Evolutionary conservation across 2,888 invertebrate species (phyloP), one percentile per base, ranked within the genome.

Genomic region (Perizoma flavofasciatum): DNA sequence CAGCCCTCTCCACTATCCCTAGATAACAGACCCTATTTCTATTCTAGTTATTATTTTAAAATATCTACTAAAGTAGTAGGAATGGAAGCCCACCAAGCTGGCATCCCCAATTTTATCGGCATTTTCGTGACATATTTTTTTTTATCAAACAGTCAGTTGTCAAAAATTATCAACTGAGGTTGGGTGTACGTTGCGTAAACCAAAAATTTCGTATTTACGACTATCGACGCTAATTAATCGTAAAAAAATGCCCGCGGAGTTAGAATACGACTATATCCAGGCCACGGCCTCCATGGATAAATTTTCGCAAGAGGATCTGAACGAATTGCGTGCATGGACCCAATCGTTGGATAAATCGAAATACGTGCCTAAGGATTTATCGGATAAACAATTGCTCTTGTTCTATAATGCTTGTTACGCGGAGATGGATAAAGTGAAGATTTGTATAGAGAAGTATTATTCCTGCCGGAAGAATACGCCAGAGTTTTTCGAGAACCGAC

Each of bases 331-430:
- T 55, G 75, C 82, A 58, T 93, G 93, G 93, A 84, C 88, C n/a
- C 80, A 83, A 65, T 85, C 79, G 65, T 82, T 92, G 71, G 93
- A 93, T 67, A 86, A 83, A 79, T 78, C 86, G 40, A 92, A 92
- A 85, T 88, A 80, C 74, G 86, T 93, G 65, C 93, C 93, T 22
- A 88, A 89, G 71, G 92, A 92, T 78, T 72, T 92, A 63, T 72
- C 92, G 39, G 93, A 94, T 67, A 94, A 95, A 80, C 95, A 95
- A 78, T 85, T 95, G 55, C 91, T 94, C 37, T 79, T 95, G 46
- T 95, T 95, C 75, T 92, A 94, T 68, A 92, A 95, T 72, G 95
- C 95, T 49, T 95, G 95, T 79, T 93, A 94, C 62, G 94, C 92
- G 57, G 88, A 94, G 44, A 72, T 93, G 69, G 93, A 94, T 9